Evolutionary conservation across 2,113 vertebrate species (phyloP).

Genomic region (Rhinoderma darwinii): DNA sequence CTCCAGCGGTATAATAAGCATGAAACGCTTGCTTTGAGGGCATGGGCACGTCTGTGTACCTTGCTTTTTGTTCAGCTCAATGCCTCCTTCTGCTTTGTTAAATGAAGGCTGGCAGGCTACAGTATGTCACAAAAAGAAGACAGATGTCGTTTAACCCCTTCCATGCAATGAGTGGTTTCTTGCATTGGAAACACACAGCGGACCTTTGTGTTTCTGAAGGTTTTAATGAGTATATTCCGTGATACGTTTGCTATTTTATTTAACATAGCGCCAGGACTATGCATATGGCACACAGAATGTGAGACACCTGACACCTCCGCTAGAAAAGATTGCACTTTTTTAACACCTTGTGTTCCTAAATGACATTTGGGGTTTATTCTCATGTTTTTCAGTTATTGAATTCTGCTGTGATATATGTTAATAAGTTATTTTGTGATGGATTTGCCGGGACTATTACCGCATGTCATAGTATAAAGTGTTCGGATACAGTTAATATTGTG

Average conservation of each 20-base stretch:
- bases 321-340: not conserved
- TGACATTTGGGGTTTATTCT: not conserved
- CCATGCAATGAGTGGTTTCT: not conserved
- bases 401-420: not conserved
- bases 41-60: constrained; percentile 51
- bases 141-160: constrained; percentile 42
- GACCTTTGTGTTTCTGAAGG: not conserved
- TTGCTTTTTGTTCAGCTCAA: constrained; percentile 31
- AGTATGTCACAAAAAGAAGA: constrained; percentile 42
- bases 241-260: not conserved
- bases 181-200: not conserved
- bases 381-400: not conserved
- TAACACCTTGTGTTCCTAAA: not conserved
- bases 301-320: not conserved
- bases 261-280: not conserved
- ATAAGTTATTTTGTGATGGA: not conserved
- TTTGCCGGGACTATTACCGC: not conserved
- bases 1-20: constrained; percentile 27
- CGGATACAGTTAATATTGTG: not conserved
- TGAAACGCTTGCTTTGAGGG: constrained; percentile 20
- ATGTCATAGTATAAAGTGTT: not conserved
- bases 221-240: not conserved
- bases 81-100: constrained; percentile 50
- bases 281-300: not conserved
- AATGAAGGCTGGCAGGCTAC: constrained; percentile 42